Percentiles rank a stretch among this genome's conserved stretches.
Evolutionary conservation across 2,113 vertebrate species (phyloP).

Genomic region (Tichodroma muraria): DNA sequence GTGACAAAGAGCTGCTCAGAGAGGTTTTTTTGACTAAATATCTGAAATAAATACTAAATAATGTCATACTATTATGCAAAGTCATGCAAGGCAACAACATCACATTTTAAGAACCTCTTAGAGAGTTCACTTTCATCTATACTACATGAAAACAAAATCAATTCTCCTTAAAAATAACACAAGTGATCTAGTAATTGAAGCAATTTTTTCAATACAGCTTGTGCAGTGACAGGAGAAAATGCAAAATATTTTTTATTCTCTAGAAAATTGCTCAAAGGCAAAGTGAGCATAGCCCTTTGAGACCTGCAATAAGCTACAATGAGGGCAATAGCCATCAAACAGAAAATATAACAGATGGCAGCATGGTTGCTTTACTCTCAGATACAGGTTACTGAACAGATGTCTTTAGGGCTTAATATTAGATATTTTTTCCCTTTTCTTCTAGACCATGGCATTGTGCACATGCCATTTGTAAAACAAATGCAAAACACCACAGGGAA

Average conservation of each 20-base stretch:
- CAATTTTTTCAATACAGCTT: constrained; percentile 47
- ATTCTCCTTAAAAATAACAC: constrained; percentile 58
- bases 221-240: constrained; percentile 51
- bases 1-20: not conserved
- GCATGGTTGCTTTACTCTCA: constrained; percentile 28
- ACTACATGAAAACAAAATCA: constrained; percentile 57
- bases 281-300: constrained; percentile 44
- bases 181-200: constrained; percentile 56
- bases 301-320: constrained; percentile 56
- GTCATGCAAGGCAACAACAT: not conserved
- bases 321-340: constrained; percentile 32
- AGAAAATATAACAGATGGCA: constrained; percentile 64
- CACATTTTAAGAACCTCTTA: constrained; percentile 34
- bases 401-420: constrained; percentile 33
- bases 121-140: constrained; percentile 17
- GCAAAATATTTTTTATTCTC: constrained; percentile 56
- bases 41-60: constrained; percentile 56
- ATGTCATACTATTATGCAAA: constrained; percentile 34
- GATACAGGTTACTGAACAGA: constrained; percentile 56
- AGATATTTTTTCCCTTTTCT: not conserved
- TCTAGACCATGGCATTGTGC: not conserved
- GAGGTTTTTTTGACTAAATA: not conserved
- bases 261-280: constrained; percentile 54
- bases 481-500: not conserved
- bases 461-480: not conserved